These are phyloP conservation scores for Hybognathus amarus DNA, from an alignment of 2,797 vertebrate genomes.

Conservation along the genomic window DNA sequence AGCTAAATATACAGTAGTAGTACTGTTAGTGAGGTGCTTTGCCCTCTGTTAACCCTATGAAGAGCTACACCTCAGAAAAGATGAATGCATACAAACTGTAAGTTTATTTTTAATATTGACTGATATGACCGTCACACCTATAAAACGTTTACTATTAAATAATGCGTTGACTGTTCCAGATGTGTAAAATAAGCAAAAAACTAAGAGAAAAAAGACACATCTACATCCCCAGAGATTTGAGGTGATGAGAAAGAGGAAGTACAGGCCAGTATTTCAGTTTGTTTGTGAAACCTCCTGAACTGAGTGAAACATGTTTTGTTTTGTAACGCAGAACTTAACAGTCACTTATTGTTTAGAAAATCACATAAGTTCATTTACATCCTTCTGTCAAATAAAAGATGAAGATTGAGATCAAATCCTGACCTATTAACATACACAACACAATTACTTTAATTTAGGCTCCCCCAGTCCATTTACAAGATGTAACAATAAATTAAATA, in stretches of 20 bases:
- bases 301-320: not conserved
- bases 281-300: constrained; percentile 29
- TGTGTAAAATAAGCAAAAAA: not conserved
- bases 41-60: not conserved
- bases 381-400: not conserved
- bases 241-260: constrained; percentile 29
- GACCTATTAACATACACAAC: not conserved
- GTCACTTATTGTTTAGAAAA: not conserved
- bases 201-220: not conserved
- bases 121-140: not conserved
- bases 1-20: not conserved
- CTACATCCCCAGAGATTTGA: not conserved
- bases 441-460: not conserved
- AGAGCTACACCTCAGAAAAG: not conserved
- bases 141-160: not conserved
- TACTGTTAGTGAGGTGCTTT: not conserved
- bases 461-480: not conserved
- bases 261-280: constrained; percentile 14
- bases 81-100: not conserved
- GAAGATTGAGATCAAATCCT: not conserved
- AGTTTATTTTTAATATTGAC: not conserved
- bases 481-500: not conserved
- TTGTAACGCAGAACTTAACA: constrained; percentile 2
- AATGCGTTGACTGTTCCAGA: not conserved
- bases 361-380: not conserved